Percentiles rank a stretch among this genome's conserved stretches.
phyloP scores from a whole-genome alignment of 1,140 invertebrate genomes.

The Drosophila guanche region DNA sequence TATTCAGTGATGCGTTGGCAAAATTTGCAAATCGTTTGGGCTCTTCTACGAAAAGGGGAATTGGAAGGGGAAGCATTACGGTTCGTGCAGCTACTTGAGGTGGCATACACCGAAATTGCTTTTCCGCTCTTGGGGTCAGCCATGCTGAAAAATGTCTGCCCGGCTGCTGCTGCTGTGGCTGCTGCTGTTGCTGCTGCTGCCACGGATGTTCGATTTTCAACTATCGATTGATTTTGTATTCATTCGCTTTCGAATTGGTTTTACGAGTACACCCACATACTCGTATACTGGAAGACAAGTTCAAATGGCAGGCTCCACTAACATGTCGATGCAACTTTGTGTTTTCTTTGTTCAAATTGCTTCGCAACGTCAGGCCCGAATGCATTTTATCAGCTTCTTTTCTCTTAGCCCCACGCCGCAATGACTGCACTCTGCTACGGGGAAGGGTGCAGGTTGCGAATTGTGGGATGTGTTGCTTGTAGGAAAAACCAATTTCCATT shows the following conservation, averaged over 20 bases:
- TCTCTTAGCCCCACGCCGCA: background rate
- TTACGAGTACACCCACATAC: slow-evolving; percentile 1
- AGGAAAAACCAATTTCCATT: slow-evolving; percentile 6
- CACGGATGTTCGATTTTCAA: slow-evolving; percentile 60
- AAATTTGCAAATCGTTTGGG: slow-evolving; percentile 67
- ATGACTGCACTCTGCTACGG: no score
- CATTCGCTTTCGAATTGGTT: slow-evolving; percentile 26
- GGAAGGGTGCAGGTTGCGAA: background rate
- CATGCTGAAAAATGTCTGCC: slow-evolving; percentile 77
- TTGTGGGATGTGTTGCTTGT: background rate
- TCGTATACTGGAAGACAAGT: slow-evolving; percentile 30
- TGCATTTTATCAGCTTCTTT: slow-evolving; percentile 16
- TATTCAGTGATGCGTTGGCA: slow-evolving; percentile 69
- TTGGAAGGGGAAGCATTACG: background rate
- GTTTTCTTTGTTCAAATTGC: slow-evolving; percentile 61
- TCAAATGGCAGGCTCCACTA: slow-evolving; percentile 33
- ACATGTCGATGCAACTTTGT: slow-evolving; percentile 53
- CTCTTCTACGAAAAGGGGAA: slow-evolving; percentile 2
- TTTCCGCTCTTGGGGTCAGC: slow-evolving; percentile 65
- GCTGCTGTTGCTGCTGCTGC: slow-evolving; percentile 6
- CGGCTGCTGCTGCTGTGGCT: slow-evolving; percentile 18
- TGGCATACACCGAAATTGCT: slow-evolving; percentile 73
- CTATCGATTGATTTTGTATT: slow-evolving; percentile 71
- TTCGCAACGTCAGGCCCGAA: slow-evolving; percentile 31
- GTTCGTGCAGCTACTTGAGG: slow-evolving; percentile 48